These are phyloP conservation scores for Eulithis testata DNA, from an alignment of 2,888 invertebrate genomes.

Conservation along the genomic window DNA sequence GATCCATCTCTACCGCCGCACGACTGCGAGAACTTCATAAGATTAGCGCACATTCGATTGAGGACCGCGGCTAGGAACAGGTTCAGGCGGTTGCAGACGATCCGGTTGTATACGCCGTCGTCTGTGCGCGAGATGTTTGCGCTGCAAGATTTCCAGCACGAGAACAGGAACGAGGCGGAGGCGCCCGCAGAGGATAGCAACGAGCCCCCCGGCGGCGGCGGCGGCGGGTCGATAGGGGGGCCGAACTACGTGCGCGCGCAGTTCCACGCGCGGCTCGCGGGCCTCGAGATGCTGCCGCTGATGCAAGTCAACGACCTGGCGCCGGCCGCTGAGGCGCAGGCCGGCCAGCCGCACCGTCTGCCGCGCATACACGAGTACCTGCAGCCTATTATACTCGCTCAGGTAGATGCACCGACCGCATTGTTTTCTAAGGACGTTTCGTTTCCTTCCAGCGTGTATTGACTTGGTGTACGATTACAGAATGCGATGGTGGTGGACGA, in stretches of 20 bases:
- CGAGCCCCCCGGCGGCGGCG: neutral
- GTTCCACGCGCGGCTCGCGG: conserved; percentile 61
- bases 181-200: neutral
- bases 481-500: conserved; percentile 82
- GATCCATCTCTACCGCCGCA: conserved; percentile 50
- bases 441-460: neutral
- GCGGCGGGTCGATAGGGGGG: neutral
- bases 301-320: conserved; percentile 86
- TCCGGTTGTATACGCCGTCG: conserved; percentile 74
- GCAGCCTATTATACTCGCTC: conserved; percentile 79
- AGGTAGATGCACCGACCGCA: conserved; percentile 55
- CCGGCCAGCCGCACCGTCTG: conserved; percentile 57
- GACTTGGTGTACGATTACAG: conserved; percentile 46
- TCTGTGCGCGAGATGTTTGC: conserved; percentile 76
- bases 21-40: conserved; percentile 71
- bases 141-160: conserved; percentile 58
- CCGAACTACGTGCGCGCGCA: conserved; percentile 46
- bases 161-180: conserved; percentile 34
- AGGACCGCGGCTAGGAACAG: conserved; percentile 72
- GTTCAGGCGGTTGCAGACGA: conserved; percentile 72
- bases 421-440: neutral
- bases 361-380: conserved; percentile 76
- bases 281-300: conserved; percentile 76
- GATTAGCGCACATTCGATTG: conserved; percentile 73
- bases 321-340: conserved; percentile 52